Evolutionary conservation across 2,113 vertebrate species (phyloP), one percentile per base, ranked within the genome.

Genomic region (Erinaceus europaeus): DNA sequence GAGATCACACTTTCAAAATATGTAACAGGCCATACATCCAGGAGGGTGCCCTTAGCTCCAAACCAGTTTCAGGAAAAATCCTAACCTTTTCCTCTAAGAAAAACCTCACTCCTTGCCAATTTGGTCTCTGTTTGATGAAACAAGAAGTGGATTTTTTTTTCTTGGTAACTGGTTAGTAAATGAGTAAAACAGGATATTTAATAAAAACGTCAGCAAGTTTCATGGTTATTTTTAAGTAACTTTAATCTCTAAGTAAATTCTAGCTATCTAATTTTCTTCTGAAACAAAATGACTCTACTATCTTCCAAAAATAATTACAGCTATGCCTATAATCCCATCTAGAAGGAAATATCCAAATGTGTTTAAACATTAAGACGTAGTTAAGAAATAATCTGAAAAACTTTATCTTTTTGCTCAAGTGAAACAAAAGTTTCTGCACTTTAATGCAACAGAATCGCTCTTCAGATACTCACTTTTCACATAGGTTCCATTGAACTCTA

Each of bases 181-280:
- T n/a, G n/a, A n/a, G n/a, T n/a, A n/a, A n/a, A n/a, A n/a, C n/a
- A n/a, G n/a, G n/a, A n/a, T n/a, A n/a, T n/a, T n/a, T n/a, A n/a
- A n/a, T n/a, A n/a, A n/a, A n/a, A n/a, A n/a, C n/a, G n/a, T n/a
- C n/a, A n/a, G n/a, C n/a, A n/a, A n/a, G n/a, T n/a, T n/a, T n/a
- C n/a, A n/a, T n/a, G n/a, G n/a, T n/a, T n/a, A n/a, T n/a, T n/a
- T n/a, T n/a, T 55, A 25, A 25, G 21, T 42, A 65, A 80, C 23
- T 75, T 88, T 73, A 86, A 78, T 53, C 9, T 87, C 5, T 62
- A 32, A 44, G 29, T 69, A 85, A 82, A 84, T 53, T 48, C 84
- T 10, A 71, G n/a, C 13, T 68, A 67, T 13, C 71, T 46, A 14
- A 5, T 53, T 84, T 83, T 59, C 12, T 40, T 76, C 40, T 57